phyloP scores from a whole-genome alignment of 2,113 vertebrate species.

The Paramisgurnus dabryanus region DNA sequence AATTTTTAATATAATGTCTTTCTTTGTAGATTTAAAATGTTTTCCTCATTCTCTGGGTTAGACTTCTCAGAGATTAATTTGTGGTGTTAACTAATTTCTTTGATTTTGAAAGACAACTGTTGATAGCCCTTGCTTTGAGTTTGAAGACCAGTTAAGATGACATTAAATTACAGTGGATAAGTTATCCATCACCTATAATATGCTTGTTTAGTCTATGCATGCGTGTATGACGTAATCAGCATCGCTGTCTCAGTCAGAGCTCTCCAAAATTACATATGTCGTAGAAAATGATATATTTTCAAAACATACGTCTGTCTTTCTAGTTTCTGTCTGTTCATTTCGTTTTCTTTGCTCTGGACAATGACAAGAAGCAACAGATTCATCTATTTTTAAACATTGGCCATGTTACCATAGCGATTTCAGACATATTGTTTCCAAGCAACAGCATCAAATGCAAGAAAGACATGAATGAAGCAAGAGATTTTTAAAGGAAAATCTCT shows the following conservation, averaged over 20 bases:
- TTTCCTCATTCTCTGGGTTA: no score
- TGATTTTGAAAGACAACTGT: background rate
- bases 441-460: slow-evolving; percentile 80
- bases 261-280: background rate
- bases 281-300: background rate
- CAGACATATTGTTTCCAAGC: slow-evolving; percentile 82
- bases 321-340: background rate
- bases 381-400: slow-evolving; percentile 75
- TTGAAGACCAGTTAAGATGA: background rate
- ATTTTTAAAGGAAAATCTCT: slow-evolving; percentile 44
- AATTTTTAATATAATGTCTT: no score
- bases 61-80: background rate
- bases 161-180: background rate
- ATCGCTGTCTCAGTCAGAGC: background rate
- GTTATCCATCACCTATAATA: background rate
- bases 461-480: slow-evolving; percentile 77
- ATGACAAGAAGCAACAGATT: slow-evolving; percentile 66
- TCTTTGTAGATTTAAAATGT: no score
- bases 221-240: background rate
- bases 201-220: background rate
- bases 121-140: background rate
- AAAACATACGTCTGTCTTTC: background rate
- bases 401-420: slow-evolving; percentile 80
- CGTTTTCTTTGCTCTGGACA: slow-evolving; percentile 57
- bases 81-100: background rate